Evolutionary conservation across 30 jellyfish, hydroid and myxozoan genomes (phyloP), one percentile per base, ranked within the genome.

Genomic region (Aurelia aurita): DNA sequence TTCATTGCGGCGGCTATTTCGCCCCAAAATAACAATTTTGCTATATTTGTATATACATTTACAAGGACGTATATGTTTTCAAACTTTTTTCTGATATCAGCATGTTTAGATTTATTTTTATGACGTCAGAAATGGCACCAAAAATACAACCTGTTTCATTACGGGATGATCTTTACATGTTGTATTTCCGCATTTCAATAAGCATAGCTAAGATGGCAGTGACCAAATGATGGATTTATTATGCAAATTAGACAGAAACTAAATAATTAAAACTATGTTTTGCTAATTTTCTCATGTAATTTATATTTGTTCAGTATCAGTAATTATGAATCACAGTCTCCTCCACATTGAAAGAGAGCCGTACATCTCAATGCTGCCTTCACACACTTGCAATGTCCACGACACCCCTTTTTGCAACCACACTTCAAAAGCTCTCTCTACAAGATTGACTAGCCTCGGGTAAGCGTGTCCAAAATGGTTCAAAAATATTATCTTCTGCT

Each of bases 381-480:
- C 31, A 59, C 72, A 59, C 72, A 20, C 19, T 20, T 59, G 72
- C 72, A 59, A 59, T 59, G 72, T 59, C 72, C 72, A 12, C 72
- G 23, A 59, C 74, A 32, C 27, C 74, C 84, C 74, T 32, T 35
- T 28, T 75, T 75, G 82, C 81, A 75, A 47, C 80, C 79, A 67
- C 27, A 67, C 32, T 61, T 61, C 14, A 61, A 15, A 15, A 61
- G 74, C 23, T 22, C 60, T 67, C 79, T 67, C n/a, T n/a, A 60
- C 65, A 67, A 25, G 79, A 28, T 25, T 28, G 22, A 21, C 12
- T 25, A 25, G 59, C 59, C 63, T 67, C 60, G 55, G 79, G 79
- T 34, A 67, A 31, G 29, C 29, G 18, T 34, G 79, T 25, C 79
- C 79, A 67, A 67, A 25, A 34, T 67, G 65, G 79, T 59, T 59